Percentiles rank a stretch among this genome's conserved stretches.
Conservation (phyloP, 1,140 invertebrate species). For the Ectropis grisescens region DNA sequence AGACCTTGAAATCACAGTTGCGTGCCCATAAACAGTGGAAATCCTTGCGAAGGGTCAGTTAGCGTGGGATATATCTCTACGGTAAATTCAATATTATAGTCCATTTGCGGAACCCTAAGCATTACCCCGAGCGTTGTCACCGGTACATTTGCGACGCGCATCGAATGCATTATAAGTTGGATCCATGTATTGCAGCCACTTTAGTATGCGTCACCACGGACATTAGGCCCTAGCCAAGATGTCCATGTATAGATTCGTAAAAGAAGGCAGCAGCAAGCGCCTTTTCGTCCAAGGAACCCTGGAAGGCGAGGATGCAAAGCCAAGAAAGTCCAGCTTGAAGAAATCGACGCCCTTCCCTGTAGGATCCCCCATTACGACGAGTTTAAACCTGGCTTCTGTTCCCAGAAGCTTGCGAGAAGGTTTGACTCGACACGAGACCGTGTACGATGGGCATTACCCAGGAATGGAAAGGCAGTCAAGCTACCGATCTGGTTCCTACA, state of each 20-base stretch:
- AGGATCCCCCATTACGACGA: slow-evolving; percentile 73
- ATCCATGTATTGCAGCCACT: slow-evolving; percentile 35
- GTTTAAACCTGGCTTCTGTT: slow-evolving; percentile 62
- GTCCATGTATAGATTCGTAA: slow-evolving; percentile 83
- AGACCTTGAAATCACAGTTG: too few species aligned
- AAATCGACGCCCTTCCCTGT: slow-evolving; percentile 55
- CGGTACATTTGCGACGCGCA: slow-evolving; percentile 37
- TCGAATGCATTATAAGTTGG: slow-evolving; percentile 50
- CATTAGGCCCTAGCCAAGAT: slow-evolving; percentile 54
- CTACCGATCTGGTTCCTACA: slow-evolving; percentile 49
- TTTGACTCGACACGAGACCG: slow-evolving; percentile 54
- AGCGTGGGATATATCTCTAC: too few species aligned
- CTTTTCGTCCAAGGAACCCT: slow-evolving; percentile 86
- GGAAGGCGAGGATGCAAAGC: slow-evolving; percentile 71
- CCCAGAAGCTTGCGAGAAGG: slow-evolving; percentile 61
- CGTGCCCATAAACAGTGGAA: too few species aligned
- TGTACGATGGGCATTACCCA: slow-evolving; percentile 64
- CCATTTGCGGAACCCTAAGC: slow-evolving; percentile 9
- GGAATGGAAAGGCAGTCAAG: slow-evolving; percentile 46
- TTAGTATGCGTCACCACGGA: slow-evolving; percentile 40
- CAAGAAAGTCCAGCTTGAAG: slow-evolving; percentile 70
- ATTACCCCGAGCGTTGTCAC: slow-evolving; percentile 32
- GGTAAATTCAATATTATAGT: slow-evolving; percentile 11
- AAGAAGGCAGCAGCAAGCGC: slow-evolving; percentile 73
- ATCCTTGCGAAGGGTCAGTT: too few species aligned